Percentiles rank a stretch among this genome's conserved stretches.
phyloP scores from a whole-genome alignment of 2,113 vertebrate species.

The Lophura nycthemera region DNA sequence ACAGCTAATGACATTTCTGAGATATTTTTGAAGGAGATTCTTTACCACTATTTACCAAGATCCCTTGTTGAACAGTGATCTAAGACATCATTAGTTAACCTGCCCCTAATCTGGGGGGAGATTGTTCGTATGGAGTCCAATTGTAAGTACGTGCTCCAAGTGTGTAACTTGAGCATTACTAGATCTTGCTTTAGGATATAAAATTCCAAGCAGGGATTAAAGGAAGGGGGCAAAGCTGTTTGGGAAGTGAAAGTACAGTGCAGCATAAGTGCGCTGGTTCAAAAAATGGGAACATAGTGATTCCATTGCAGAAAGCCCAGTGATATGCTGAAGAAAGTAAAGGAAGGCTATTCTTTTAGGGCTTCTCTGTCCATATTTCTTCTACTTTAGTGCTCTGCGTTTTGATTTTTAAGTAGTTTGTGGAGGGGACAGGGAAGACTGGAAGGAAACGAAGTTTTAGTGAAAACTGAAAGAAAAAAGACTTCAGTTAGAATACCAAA shows the following conservation, averaged over 20 bases:
- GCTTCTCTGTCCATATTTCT: neutral
- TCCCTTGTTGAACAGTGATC: neutral
- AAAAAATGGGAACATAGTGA: neutral
- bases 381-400: neutral
- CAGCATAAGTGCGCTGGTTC: accelerated
- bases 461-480: neutral
- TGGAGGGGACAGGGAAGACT: neutral
- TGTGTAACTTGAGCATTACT: neutral
- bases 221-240: neutral
- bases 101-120: neutral
- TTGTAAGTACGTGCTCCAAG: neutral
- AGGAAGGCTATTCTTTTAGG: neutral
- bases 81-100: neutral
- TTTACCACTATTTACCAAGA: slow-evolving; percentile 7
- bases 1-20: neutral
- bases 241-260: neutral
- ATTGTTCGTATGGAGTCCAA: neutral
- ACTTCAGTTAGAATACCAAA: neutral
- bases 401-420: neutral
- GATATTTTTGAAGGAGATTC: neutral
- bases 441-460: slow-evolving; percentile 16
- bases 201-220: neutral
- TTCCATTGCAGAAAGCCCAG: neutral
- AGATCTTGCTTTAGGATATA: neutral
- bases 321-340: neutral